Base-by-base conservation (phyloP, 2,113 vertebrate species). In the Dicentrarchus labrax region DNA sequence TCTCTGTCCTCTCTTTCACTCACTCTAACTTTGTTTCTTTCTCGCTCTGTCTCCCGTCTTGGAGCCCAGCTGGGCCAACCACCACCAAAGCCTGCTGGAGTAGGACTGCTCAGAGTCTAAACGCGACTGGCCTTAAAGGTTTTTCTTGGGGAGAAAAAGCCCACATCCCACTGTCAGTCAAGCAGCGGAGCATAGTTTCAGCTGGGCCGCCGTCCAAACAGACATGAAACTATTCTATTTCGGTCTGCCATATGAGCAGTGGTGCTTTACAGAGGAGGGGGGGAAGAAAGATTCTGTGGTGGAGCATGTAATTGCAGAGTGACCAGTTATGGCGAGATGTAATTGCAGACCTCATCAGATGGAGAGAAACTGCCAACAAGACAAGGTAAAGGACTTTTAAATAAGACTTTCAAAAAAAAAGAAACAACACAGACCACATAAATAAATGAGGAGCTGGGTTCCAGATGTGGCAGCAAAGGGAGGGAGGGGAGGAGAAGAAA, bases 141-240 rank as follows among this genome's bases (percentile, higher is more conserved):
- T 94, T 86, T 69, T 67, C 91, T 93, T 90, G 66, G 92, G 87
- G 73, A 86, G 90, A 95, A 93, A 94, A 95, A 96, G 93, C 92
- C 94, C 95, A 93, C 94, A 90, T 95, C 95, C 87, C 96, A 89
- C 92, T 94, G 94, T 96, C 96, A 96, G 95, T 95, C 96, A 95
- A 92, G 90, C 90, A 74, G 90, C 86, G 19, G 83, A 91, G 95
- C 96, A 96, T 94, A 96, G 94, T 95, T 96, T 96, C 92, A 90
- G 89, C 96, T 91, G 96, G 97, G 97, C 96, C 91, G 80, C 78
- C 84, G 6, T 97, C 97, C 97, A 97, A 96, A 93, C 96, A 96
- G 96, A 96, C 96, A 92, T 95, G 95, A 95, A 97, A 95, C 96
- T 95, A 93, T 95, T 96, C 96, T 98, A 97, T 97, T 97, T 97